These are phyloP conservation scores for Carollia perspicillata DNA, from an alignment of 2,113 vertebrate genomes.

Conservation along the genomic window DNA sequence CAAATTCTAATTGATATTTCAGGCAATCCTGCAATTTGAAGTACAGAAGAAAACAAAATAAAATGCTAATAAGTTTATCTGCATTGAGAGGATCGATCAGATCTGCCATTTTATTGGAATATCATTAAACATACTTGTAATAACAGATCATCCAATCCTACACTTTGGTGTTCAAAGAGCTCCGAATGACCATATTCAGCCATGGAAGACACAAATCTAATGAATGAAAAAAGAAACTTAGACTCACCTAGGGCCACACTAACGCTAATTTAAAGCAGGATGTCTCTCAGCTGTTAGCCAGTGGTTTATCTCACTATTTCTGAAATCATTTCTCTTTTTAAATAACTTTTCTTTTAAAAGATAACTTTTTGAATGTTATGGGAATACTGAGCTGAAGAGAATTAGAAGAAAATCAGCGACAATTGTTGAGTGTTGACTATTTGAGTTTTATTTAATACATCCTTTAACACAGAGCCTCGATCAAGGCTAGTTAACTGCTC, in stretches of 20 bases:
- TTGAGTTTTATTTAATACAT: neutral
- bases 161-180: neutral
- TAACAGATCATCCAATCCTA: neutral
- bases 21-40: neutral
- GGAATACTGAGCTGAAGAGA: neutral
- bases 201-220: neutral
- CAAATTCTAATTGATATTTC: neutral
- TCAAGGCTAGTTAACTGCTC: neutral
- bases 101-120: neutral
- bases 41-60: neutral
- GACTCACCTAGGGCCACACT: neutral
- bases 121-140: neutral
- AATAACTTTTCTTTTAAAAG: neutral
- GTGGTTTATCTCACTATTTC: neutral
- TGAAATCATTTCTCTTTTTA: neutral
- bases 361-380: constrained; percentile 24
- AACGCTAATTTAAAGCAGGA: neutral
- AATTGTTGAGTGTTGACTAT: neutral
- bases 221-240: neutral
- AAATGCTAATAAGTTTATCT: neutral
- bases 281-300: neutral
- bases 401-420: constrained; percentile 7
- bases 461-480: neutral
- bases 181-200: neutral
- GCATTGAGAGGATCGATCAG: neutral